Conservation (phyloP, 2,797 vertebrate species). For the Sparus aurata region DNA sequence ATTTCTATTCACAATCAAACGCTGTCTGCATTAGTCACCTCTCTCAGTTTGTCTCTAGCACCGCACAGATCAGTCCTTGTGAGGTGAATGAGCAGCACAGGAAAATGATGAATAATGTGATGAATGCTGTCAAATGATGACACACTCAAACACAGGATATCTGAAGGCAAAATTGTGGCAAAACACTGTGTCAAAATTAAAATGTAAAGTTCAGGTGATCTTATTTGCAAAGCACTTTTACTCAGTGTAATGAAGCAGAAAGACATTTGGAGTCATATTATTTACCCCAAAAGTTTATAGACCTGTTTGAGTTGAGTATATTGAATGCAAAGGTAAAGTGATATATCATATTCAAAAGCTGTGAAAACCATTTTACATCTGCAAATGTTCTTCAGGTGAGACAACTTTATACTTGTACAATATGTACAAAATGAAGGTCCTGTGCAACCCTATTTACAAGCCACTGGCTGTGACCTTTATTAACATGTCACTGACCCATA, state of each 20-base stretch:
- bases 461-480: too few relatives aligned
- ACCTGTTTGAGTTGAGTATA: not conserved
- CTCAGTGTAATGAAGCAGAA: not conserved
- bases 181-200: not conserved
- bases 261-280: not conserved
- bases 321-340: not conserved
- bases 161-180: too few relatives aligned
- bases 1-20: conserved; percentile 42
- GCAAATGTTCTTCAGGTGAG: not conserved
- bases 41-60: conserved; percentile 30
- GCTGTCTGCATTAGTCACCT: conserved; percentile 51
- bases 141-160: conserved; percentile 3
- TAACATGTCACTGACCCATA: not conserved
- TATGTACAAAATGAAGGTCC: not conserved
- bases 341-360: not conserved
- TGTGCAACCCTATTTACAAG: not conserved
- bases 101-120: not conserved
- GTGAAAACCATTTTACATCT: not conserved
- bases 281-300: not conserved
- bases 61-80: conserved; percentile 33
- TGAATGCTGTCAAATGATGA: conserved; percentile 17
- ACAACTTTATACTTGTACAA: not conserved
- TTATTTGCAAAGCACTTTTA: not conserved
- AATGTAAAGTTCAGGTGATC: conserved; percentile 2
- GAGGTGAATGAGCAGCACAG: conserved; percentile 21